phyloP scores from a whole-genome alignment of 2,113 vertebrate species.

The Capreolus pygargus region DNA sequence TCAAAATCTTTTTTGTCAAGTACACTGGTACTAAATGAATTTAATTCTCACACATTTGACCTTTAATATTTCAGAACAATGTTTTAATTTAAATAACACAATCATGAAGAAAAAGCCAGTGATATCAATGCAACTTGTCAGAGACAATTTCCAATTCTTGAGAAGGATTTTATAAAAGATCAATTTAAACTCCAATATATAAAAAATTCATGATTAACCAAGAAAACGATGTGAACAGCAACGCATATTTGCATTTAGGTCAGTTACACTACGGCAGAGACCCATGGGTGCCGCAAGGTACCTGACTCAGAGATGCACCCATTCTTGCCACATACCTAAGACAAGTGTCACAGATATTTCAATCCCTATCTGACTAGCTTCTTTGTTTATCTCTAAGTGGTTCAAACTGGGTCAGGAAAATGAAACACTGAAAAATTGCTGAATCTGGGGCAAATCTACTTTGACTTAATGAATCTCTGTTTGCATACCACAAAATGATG shows the following conservation, averaged over 20 bases:
- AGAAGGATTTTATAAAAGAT: not conserved
- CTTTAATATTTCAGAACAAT: not conserved
- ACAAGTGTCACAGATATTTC: not conserved
- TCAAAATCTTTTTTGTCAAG: not conserved
- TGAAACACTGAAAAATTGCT: not conserved
- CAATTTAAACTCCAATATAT: not conserved
- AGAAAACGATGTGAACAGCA: slow-evolving; percentile 2
- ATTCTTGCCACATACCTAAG: not conserved
- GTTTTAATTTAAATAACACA: slow-evolving; percentile 2
- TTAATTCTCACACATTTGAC: not conserved
- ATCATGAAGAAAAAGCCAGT: slow-evolving; percentile 7
- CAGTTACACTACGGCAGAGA: not conserved
- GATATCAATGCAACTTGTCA: not conserved
- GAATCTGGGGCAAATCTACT: not conserved
- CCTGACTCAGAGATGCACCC: not conserved
- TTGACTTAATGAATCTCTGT: not conserved
- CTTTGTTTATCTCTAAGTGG: not conserved
- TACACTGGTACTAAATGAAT: not conserved
- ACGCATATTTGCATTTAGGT: not conserved
- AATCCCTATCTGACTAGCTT: not conserved
- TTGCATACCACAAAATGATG: not conserved
- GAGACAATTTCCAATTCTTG: slow-evolving; percentile 23
- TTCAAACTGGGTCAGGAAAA: not conserved
- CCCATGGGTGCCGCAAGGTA: not conserved
- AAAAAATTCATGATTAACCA: not conserved